These are phyloP conservation scores for Bradysia coprophila DNA, from an alignment of 1,140 invertebrate genomes.

Conservation along the genomic window DNA sequence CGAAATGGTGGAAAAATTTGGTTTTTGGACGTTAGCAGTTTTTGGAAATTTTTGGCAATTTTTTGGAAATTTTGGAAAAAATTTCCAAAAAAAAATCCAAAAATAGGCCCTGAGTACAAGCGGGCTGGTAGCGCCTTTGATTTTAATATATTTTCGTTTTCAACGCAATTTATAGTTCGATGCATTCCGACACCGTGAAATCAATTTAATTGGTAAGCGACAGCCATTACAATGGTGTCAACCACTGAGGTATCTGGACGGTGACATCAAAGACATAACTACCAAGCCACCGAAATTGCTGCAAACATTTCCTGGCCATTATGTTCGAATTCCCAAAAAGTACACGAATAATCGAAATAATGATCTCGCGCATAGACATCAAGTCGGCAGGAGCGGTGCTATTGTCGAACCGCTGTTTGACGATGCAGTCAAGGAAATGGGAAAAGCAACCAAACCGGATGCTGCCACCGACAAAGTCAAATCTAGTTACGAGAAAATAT, in stretches of 20 bases:
- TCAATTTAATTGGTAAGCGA: neutral
- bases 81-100: too few species aligned
- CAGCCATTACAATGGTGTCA: conserved; percentile 4
- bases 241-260: neutral
- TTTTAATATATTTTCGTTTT: neutral
- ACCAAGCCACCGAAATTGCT: neutral
- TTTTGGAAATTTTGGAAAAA: too few species aligned
- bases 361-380: neutral
- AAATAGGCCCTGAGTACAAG: neutral
- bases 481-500: neutral
- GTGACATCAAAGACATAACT: too few species aligned
- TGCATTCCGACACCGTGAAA: neutral
- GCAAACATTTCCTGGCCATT: neutral
- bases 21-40: too few species aligned
- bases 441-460: conserved; percentile 12
- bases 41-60: too few species aligned
- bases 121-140: neutral
- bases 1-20: too few species aligned
- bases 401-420: conserved; percentile 3
- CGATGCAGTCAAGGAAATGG: conserved; percentile 7
- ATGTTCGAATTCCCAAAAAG: neutral
- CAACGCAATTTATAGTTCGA: neutral
- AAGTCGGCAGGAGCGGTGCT: neutral
- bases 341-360: neutral
- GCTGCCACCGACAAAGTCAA: neutral